These are phyloP conservation scores for Arenaria interpres DNA, from an alignment of 2,113 vertebrate species.

Conservation along the genomic window DNA sequence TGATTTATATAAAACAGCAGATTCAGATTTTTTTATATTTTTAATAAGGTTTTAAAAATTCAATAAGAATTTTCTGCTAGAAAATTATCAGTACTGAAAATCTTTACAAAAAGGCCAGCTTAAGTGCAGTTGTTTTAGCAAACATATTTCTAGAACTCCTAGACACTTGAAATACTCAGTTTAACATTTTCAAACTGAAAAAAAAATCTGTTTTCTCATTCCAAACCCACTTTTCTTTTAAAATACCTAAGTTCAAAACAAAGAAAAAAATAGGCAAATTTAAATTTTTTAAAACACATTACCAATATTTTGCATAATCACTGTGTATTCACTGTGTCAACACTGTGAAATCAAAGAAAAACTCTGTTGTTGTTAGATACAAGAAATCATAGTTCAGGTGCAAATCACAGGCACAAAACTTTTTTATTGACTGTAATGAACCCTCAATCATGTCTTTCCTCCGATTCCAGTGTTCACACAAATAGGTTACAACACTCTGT, in stretches of 20 bases:
- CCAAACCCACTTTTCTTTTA: background rate
- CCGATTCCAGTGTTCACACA: background rate
- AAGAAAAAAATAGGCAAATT: background rate
- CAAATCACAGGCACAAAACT: background rate
- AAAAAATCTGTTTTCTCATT: background rate
- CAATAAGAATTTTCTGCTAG: background rate
- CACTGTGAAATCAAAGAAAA: background rate
- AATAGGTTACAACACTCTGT: background rate
- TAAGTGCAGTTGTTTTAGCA: background rate
- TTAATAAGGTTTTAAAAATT: background rate
- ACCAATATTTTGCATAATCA: background rate
- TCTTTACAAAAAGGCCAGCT: background rate
- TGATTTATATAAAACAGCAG: background rate
- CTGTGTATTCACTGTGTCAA: background rate
- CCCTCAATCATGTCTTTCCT: background rate
- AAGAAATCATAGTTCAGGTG: background rate
- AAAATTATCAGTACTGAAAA: background rate
- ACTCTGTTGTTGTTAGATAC: background rate
- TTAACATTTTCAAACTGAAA: background rate
- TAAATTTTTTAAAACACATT: background rate
- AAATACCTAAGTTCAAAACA: background rate
- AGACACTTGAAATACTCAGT: background rate
- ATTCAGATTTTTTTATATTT: background rate
- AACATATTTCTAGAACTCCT: background rate
- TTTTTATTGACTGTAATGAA: background rate